Evolutionary conservation across 2,797 vertebrate species (phyloP).

Genomic region (Myioborus melanocephalus): DNA sequence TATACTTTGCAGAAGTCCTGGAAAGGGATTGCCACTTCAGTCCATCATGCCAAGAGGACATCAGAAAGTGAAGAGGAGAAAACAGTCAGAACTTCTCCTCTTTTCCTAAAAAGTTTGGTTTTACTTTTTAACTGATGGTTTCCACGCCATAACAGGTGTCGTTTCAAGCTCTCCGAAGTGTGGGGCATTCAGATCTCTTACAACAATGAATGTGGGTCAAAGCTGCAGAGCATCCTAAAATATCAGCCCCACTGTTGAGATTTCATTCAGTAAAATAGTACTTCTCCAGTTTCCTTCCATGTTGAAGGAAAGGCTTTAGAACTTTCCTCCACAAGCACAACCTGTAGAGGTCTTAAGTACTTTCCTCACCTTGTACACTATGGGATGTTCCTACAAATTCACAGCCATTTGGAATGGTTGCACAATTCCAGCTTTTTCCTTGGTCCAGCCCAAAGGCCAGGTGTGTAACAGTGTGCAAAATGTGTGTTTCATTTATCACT

Average conservation of each 20-base stretch:
- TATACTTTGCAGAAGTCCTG: not conserved
- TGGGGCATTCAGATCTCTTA: not conserved
- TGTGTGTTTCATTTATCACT: not conserved
- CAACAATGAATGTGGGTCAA: not conserved
- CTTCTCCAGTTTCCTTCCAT: not conserved
- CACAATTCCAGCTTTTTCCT: not conserved
- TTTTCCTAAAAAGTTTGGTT: not conserved
- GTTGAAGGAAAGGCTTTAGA: not conserved
- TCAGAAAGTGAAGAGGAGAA: not conserved
- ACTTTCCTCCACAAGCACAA: not conserved
- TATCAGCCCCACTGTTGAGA: not conserved
- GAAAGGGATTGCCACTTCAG: not conserved
- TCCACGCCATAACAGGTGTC: rapidly evolving
- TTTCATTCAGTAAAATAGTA: not conserved
- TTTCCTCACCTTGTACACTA: not conserved
- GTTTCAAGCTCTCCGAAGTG: not conserved
- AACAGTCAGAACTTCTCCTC: not conserved
- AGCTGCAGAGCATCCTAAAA: not conserved
- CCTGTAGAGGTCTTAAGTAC: not conserved
- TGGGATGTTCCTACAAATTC: not conserved
- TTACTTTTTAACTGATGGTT: not conserved
- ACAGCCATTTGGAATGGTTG: rapidly evolving
- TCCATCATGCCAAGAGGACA: not conserved
- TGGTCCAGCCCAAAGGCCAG: not conserved
- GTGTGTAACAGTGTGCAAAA: not conserved